Evolutionary conservation across 2,797 vertebrate genomes (phyloP), one percentile per base, ranked within the genome.

Genomic region (Channallabes apus): DNA sequence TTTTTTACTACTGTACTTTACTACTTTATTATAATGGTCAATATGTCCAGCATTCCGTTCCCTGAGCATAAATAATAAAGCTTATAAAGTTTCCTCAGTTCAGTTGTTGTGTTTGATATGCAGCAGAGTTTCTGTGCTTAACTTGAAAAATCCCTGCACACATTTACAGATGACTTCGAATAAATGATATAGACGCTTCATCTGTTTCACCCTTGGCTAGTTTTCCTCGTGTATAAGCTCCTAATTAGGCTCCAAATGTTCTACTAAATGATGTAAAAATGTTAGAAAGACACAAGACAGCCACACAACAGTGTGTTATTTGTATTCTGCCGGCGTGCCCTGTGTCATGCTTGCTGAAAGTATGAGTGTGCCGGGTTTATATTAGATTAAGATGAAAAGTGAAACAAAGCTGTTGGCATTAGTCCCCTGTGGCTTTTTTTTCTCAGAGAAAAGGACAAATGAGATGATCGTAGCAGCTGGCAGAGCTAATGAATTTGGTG

Each of bases 331-430:
- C 32, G 15, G n/a, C 29, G 29, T 78, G 7, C 58, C 35, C 73
- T 56, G 78, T 79, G 58, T 82, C 68, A 54, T 84, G 68, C 75
- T 85, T 79, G 73, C 65, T 80, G 86, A 79, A 80, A 87, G 79
- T 85, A 77, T 38, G 35, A 82, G 64, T 56, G 54, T 27, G 62
- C 38, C 51, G 73, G 38, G 51, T 87, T 86, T 87, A 54, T 86
- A 85, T 87, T 87, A 86, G 75, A 87, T 89, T 87, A 89, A 83
- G 80, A 86, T 82, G 82, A 87, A 86, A 87, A 85, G 86, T 86
- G 79, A 87, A 80, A 85, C 82, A 81, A 86, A 87, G 85, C 85
- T 86, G 82, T 83, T 86, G 82, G 83, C 86, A 87, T 87, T 84
- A 87, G 82, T 87, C 86, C 85, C 82, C 85, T 71, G 69, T 79